phyloP scores from a whole-genome alignment of 37 sponge, comb jelly and placozoan species.

The Beroe ovata region DNA sequence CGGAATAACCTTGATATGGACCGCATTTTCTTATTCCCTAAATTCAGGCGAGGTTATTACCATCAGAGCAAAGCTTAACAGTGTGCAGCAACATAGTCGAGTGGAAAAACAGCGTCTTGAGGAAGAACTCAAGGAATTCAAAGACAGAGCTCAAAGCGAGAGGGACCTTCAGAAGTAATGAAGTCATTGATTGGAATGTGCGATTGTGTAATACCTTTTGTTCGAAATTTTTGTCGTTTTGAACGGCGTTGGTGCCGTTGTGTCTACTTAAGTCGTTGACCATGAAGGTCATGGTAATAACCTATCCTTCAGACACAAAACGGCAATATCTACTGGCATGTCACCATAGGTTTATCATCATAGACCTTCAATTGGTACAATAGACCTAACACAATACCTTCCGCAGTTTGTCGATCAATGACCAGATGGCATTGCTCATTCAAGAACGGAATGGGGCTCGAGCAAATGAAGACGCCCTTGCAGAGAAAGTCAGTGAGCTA shows the following conservation, averaged over 20 bases:
- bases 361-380: too few relatives aligned
- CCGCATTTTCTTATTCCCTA: neutral
- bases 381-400: too few relatives aligned
- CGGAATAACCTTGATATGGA: too few relatives aligned
- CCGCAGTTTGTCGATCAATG: slow-evolving; percentile 36
- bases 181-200: neutral
- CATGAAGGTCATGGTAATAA: too few relatives aligned
- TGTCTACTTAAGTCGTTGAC: too few relatives aligned
- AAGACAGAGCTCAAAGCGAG: slow-evolving; percentile 19
- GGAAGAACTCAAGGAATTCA: slow-evolving; percentile 8
- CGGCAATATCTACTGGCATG: too few relatives aligned
- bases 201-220: too few relatives aligned
- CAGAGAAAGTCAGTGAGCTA: slow-evolving; percentile 39
- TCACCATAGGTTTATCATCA: too few relatives aligned
- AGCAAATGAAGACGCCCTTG: slow-evolving; percentile 25
- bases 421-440: slow-evolving; percentile 23
- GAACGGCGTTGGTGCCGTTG: too few relatives aligned
- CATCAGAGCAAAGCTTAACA: slow-evolving; percentile 41
- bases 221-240: too few relatives aligned
- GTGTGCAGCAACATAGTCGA: slow-evolving; percentile 52
- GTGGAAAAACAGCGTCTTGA: slow-evolving; percentile 26
- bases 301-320: neutral
- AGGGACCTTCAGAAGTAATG: slow-evolving; percentile 18
- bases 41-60: slow-evolving; percentile 58
- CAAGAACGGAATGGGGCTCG: slow-evolving; percentile 38